Percentiles rank a stretch among this genome's conserved stretches.
These are phyloP conservation scores for Volucella inanis DNA, from an alignment of 2,888 invertebrate genomes.

Conservation along the genomic window DNA sequence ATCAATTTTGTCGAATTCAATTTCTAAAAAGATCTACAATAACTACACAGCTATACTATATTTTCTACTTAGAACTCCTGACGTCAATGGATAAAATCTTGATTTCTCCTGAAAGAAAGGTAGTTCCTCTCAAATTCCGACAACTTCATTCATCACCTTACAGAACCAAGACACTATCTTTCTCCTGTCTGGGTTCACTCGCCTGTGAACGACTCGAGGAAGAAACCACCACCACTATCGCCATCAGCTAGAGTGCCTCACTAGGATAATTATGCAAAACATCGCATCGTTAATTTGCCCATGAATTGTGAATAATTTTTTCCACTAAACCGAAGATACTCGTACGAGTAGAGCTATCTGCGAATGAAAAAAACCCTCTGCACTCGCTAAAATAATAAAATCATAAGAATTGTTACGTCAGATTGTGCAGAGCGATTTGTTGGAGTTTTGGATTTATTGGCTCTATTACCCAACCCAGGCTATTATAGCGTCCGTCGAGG, in stretches of 20 bases:
- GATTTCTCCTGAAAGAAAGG: neutral
- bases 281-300: slow-evolving; percentile 65
- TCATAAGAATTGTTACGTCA: slow-evolving; percentile 72
- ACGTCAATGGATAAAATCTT: too few relatives aligned
- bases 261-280: slow-evolving; percentile 72
- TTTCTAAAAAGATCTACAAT: too few relatives aligned
- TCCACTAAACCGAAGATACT: too few relatives aligned
- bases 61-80: too few relatives aligned
- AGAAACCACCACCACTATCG: neutral
- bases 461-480: slow-evolving; percentile 67
- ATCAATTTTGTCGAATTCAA: too few relatives aligned
- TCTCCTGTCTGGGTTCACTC: slow-evolving; percentile 14
- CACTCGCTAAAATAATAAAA: slow-evolving; percentile 62
- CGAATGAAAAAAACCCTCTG: slow-evolving; percentile 11
- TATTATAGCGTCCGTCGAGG: slow-evolving; percentile 40
- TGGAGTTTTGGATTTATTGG: slow-evolving; percentile 71
- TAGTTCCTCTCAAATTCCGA: slow-evolving; percentile 24
- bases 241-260: slow-evolving; percentile 24
- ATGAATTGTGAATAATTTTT: slow-evolving; percentile 63
- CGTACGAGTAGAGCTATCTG: slow-evolving; percentile 1
- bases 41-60: too few relatives aligned
- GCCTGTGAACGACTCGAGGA: slow-evolving; percentile 46
- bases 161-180: slow-evolving; percentile 27
- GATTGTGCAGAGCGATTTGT: slow-evolving; percentile 70
- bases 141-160: slow-evolving; percentile 46